These are phyloP conservation scores for Ctenosaura bakeri DNA, from an alignment of 2,797 vertebrate species.

Conservation along the genomic window DNA sequence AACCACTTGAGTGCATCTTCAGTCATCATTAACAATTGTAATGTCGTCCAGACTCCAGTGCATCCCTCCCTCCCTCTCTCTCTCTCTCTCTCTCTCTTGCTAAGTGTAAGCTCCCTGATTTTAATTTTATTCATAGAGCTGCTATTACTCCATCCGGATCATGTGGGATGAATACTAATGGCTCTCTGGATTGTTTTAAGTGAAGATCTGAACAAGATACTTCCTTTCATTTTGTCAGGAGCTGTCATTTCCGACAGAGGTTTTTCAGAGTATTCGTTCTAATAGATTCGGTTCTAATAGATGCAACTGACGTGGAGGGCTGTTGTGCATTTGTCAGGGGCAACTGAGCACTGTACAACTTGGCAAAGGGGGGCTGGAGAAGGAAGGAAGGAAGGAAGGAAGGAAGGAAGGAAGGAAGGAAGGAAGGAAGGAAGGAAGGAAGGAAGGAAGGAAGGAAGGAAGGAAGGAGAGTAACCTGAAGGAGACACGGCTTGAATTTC, in stretches of 20 bases:
- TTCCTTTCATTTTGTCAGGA: conserved; percentile 82
- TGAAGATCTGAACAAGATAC: conserved; percentile 80
- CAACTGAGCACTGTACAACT: not conserved
- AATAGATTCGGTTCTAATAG: conserved; percentile 60
- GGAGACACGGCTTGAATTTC: too few species aligned
- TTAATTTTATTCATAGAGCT: conserved; percentile 79
- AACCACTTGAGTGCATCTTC: accelerated
- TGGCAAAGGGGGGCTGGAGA: not conserved
- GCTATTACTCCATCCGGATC: conserved; percentile 67
- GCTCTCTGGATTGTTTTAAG: conserved; percentile 81
- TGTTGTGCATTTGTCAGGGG: not conserved
- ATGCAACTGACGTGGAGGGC: not conserved
- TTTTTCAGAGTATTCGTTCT: conserved; percentile 70
- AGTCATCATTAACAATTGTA: not conserved
- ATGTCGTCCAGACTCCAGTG: not conserved
- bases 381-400: not conserved
- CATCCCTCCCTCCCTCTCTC: conserved; percentile 34
- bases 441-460: too few species aligned
- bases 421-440: too few species aligned
- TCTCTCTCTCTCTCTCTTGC: conserved; percentile 43
- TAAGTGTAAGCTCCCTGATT: conserved; percentile 51
- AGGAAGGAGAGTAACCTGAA: too few species aligned
- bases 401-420: too few species aligned
- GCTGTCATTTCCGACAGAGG: conserved; percentile 75
- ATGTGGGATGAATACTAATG: conserved; percentile 78